These are phyloP conservation scores for Drosophila neocordata DNA, from an alignment of 1,140 invertebrate species.

Conservation along the genomic window DNA sequence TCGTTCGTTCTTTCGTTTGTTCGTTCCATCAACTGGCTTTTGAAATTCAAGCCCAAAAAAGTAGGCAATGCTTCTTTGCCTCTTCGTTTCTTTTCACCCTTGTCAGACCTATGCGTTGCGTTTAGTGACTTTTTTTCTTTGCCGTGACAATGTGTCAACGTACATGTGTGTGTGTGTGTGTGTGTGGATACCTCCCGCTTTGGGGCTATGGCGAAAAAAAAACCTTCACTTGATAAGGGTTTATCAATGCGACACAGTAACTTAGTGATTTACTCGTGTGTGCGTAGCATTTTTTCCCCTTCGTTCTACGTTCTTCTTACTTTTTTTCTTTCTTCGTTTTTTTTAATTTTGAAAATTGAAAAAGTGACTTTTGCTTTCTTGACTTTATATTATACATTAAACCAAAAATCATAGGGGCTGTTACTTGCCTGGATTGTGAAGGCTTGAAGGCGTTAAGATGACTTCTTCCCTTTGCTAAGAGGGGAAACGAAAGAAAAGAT, in stretches of 20 bases:
- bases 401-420: slow-evolving; percentile 3
- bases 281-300: slow-evolving; percentile 53
- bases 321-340: slow-evolving; percentile 16
- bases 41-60: slow-evolving; percentile 76
- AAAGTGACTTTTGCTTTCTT: slow-evolving; percentile 80
- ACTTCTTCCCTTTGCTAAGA: neutral
- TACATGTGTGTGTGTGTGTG: slow-evolving; percentile 15
- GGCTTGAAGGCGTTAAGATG: slow-evolving; percentile 9
- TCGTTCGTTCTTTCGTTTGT: too few relatives aligned
- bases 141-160: slow-evolving; percentile 78
- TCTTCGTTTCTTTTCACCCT: slow-evolving; percentile 58
- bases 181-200: slow-evolving; percentile 18
- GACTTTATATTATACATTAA: slow-evolving; percentile 43
- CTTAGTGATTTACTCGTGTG: slow-evolving; percentile 81
- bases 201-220: slow-evolving; percentile 26
- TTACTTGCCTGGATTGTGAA: slow-evolving; percentile 11
- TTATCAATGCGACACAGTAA: slow-evolving; percentile 81
- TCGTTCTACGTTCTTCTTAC: neutral
- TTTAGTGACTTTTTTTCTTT: slow-evolving; percentile 63
- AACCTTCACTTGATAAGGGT: slow-evolving; percentile 70
- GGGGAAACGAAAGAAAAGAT: neutral
- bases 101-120: slow-evolving; percentile 67
- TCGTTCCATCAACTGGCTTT: slow-evolving; percentile 30
- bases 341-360: slow-evolving; percentile 81
- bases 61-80: slow-evolving; percentile 63